Base-by-base conservation (phyloP, 2,113 vertebrate species). In the Sterrhoptilus dennistouni region DNA sequence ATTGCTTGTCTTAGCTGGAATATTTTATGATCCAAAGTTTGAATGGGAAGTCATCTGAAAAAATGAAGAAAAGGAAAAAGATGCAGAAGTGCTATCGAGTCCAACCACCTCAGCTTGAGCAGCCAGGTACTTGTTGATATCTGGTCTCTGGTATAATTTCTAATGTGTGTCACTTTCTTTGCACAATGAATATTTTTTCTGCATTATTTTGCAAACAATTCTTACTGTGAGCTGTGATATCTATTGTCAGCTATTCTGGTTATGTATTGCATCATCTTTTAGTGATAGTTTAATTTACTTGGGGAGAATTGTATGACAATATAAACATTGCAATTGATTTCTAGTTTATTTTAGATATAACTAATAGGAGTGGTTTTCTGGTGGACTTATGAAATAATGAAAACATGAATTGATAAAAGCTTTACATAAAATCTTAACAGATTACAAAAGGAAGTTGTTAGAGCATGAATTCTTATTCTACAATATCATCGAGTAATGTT, bases 21-120 rank as follows among this genome's bases (percentile, higher is more conserved):
- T 99, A 99, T 98, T 99, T 99, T 97, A 99, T 99, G 98, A 99
- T 99, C 89, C 99, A 99, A 98, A 98, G 98, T 97, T 98, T 99
- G 97, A 99, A 99, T 97, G 98, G 99, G 97, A 99, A 99, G 98
- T 98, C 99, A 72, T 98, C 99, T 95, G 98, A 99, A 90, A 99
- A 98, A 85, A 98, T 98, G 89, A 99, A 99, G 97, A 99, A 98
- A 88, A 97, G 76, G 96, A 99, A 98, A 93, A 98, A 98, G 97
- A 98, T 44, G 24, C 98, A 97, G 95, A 99, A 98, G 65, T 94
- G 98, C 81, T 98, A 98, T 31, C 98, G 98, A 56, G 97, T 99
- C 74, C 98, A 98, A 20, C 99, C 99, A 5, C 99, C 99, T 78
- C 98, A 99, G 88, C 98, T 99, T 66, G 98, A 99, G 77, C 99